Conservation (phyloP, 2,113 vertebrate species). For the Bettongia penicillata region DNA sequence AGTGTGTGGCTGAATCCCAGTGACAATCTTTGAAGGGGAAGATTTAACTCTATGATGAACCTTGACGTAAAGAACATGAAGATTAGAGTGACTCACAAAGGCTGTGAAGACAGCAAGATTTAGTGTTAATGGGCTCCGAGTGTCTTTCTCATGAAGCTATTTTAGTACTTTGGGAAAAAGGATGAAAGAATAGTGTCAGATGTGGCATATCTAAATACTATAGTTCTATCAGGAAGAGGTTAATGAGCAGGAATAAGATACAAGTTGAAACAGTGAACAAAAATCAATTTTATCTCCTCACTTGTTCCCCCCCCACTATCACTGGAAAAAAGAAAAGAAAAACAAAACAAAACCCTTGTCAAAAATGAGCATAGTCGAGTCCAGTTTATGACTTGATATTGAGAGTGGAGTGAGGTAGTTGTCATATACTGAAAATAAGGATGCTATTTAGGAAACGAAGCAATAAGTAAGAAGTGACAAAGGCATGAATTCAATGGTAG, state of each 20-base stretch:
- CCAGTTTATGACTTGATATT: not conserved
- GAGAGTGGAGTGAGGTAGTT: not conserved
- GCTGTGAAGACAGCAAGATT: not conserved
- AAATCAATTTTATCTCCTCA: not conserved
- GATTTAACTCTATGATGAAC: not conserved
- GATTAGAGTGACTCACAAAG: not conserved
- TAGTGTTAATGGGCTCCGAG: not conserved
- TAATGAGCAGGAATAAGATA: not conserved
- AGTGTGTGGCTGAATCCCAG: not conserved
- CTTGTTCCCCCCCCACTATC: not conserved
- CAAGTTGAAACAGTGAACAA: not conserved
- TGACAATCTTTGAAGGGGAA: not conserved
- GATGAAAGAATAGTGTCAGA: not conserved
- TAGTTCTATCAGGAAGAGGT: not conserved
- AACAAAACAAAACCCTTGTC: not conserved
- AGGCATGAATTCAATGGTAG: not conserved
- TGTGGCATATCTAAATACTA: not conserved
- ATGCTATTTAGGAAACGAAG: not conserved
- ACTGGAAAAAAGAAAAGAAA: not conserved
- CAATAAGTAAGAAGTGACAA: not conserved
- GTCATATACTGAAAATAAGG: not conserved
- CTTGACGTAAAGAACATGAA: not conserved
- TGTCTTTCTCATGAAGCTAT: not conserved
- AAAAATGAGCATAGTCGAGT: not conserved
- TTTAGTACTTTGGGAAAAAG: not conserved